Evolutionary conservation across 2,113 vertebrate genomes (phyloP).

Genomic region (Myotis brandtii): DNA sequence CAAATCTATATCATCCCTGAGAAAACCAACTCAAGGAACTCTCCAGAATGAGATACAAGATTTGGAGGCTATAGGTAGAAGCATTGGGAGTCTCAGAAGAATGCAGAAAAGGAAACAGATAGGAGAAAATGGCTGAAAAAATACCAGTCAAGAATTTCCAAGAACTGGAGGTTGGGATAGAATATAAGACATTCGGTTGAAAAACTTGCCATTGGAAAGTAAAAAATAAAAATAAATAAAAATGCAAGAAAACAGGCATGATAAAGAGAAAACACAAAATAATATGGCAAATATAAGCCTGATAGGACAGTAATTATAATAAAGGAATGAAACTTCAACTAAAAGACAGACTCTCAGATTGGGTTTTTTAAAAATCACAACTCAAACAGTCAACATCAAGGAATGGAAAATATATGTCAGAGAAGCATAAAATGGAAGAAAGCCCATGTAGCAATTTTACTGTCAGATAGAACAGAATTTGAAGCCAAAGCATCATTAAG

Average conservation of each 20-base stretch:
- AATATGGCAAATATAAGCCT: background rate
- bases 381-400: background rate
- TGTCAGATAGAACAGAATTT: background rate
- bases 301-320: background rate
- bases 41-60: background rate
- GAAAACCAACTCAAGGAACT: background rate
- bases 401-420: background rate
- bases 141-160: background rate
- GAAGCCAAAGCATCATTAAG: background rate
- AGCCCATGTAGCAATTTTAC: background rate
- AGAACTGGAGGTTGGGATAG: background rate
- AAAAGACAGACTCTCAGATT: background rate
- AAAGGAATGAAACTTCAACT: background rate
- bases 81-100: background rate
- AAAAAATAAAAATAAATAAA: background rate
- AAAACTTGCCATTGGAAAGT: background rate
- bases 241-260: background rate
- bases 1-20: background rate
- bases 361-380: background rate
- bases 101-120: background rate
- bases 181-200: background rate
- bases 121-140: background rate
- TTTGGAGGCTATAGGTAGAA: background rate
- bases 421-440: background rate
- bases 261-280: background rate